Base-by-base conservation (phyloP, 2,888 invertebrate genomes). In the Apeira syringaria region DNA sequence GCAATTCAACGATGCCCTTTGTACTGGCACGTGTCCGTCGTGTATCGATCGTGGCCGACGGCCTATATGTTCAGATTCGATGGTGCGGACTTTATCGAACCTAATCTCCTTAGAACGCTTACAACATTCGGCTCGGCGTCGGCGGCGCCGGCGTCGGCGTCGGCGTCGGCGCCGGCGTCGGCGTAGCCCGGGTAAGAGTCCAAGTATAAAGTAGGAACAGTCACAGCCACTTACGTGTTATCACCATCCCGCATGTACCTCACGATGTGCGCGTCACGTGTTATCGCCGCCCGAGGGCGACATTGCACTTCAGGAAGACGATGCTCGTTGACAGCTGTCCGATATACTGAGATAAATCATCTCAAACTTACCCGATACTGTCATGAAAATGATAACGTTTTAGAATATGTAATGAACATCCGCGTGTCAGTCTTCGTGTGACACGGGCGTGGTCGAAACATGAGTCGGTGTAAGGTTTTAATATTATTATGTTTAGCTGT, bases 121-220 rank as follows among this genome's bases (percentile, higher is more conserved):
- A 13, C 12, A 11, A 27, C 15, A 29, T 13, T 5, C 20, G 7
- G 5, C 7, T 15, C 38, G 28, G 18, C 17, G 34, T 25, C 31
- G 31, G 38, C 36, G 12, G 45, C 55, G 52, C 35, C 47, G 49
- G 54, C 47, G 35, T 26, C 45, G 38, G 24, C 38, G 28, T 24
- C 17, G 34, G 27, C 31, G 31, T 36, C 36, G 12, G 45, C 55
- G 52, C 35, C 47, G 49, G 54, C 47, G 35, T 26, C 45, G 38
- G 34, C 17, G 47, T n/a, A n/a, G 44, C 15, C 40, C 29, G 38
- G 44, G 45, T 44, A 45, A 53, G 40, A 36, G 29, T 36, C 30
- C 39, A 43, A 40, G n/a, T n/a, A n/a, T 28, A 33, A 44, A 49
- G 43, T 44, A 40, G 36, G 41, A 32, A 32, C 32, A 39, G 33